Conservation (phyloP, 2,888 invertebrate species). For the Antitype chi region DNA sequence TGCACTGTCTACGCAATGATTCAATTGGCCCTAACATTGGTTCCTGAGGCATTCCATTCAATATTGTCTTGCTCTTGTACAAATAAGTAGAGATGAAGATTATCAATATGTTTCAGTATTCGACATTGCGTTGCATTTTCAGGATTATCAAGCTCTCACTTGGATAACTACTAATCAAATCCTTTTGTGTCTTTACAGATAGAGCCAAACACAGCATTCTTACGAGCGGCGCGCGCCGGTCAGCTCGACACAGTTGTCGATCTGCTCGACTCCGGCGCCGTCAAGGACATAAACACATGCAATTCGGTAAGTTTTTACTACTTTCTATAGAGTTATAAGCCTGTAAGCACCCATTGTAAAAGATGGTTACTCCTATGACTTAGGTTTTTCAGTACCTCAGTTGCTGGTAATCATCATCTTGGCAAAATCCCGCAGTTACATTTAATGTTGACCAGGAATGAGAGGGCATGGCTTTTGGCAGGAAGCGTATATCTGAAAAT, state of each 20-base stretch:
- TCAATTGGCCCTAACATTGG: conserved; percentile 1
- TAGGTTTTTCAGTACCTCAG: too few relatives aligned
- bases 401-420: background rate
- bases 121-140: background rate
- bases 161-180: background rate
- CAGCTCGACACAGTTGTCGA: conserved; percentile 98
- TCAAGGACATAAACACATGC: conserved; percentile 99
- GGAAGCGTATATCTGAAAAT: background rate
- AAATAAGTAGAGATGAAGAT: background rate
- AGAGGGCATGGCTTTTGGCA: background rate
- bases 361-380: background rate
- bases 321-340: background rate
- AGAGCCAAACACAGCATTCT: conserved; percentile 99
- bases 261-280: conserved; percentile 95
- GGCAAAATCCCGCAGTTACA: background rate
- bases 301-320: conserved; percentile 95
- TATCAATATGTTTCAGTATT: background rate
- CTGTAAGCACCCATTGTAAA: background rate
- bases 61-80: background rate
- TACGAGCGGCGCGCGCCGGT: conserved; percentile 99
- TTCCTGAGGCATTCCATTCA: background rate
- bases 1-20: background rate
- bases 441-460: background rate
- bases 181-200: conserved; percentile 91
- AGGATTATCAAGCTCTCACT: background rate